Base-by-base conservation (phyloP, 1,140 invertebrate genomes). In the Bursaphelenchus mucronatus region DNA sequence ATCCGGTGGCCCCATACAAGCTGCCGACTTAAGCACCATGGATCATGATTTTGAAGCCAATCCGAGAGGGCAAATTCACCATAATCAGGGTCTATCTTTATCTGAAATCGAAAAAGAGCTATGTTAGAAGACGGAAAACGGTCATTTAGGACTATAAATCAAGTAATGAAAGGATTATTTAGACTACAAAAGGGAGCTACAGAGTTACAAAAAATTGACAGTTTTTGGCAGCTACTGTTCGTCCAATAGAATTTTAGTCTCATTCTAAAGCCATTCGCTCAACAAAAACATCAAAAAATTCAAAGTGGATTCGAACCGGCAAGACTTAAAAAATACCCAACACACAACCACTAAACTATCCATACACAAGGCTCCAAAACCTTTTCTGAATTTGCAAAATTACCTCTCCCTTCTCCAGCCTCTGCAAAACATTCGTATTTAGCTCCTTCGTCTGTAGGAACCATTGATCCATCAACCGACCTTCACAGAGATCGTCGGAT, bases 1-100 rank as follows among this genome's bases (percentile, higher is more conserved):
- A 99, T 96, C 56, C 90, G 86, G 85, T 98, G 96, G 8, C 96
- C 96, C 96, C 96, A 99, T 92, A 94, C 96, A 3, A 98, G 84
- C 82, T 99, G 95, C 13, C 95, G 85, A 51, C 76, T 79, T 30
- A 79, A 54, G 66, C 79, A 80, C 77, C 83, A 83, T 40, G 83
- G 82, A 10, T 84, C 86, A 53, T 92, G 90, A 71, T 90, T 89
- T 54, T 89, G 88, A 87, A 98, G 90, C 94, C 94, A 98, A 80
- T 90, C 88, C 76, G 88, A 88, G 91, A 94, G 96, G 15, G 88
- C 92, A 83, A 92, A 92, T 47, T 88, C 88, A 81, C 94, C 90
- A 64, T 88, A 87, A 69, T 93, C 90, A 0, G 95, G 95, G 66
- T 96, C 87, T 54, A 98, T 90, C 82, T 90, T 90, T 39, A 98